A percentile compares a stretch with the other conserved stretches of the same genome.
phyloP scores from a whole-genome alignment of 2,797 vertebrate genomes.

The Malurus splendens region DNA sequence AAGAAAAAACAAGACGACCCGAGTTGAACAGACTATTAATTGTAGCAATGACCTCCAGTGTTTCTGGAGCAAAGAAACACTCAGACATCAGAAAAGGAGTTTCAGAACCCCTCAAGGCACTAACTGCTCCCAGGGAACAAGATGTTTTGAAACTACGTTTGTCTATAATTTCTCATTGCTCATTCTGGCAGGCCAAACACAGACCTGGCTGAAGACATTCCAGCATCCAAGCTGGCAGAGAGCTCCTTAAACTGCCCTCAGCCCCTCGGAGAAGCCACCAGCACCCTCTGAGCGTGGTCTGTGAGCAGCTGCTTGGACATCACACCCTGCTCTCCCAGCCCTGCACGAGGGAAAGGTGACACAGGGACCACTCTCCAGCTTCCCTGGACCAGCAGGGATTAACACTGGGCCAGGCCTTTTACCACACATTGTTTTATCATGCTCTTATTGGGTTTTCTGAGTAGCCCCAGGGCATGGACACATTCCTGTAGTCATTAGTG shows the following conservation, averaged over 20 bases:
- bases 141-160: background rate
- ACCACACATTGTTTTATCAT: background rate
- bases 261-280: background rate
- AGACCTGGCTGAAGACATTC: background rate
- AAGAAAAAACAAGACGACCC: background rate
- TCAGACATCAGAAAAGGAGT: background rate
- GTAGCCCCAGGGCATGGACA: background rate
- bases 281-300: accelerated
- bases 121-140: background rate
- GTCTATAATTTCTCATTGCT: background rate
- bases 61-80: background rate
- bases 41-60: background rate
- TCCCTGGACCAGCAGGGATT: background rate
- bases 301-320: background rate
- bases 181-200: background rate
- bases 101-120: background rate
- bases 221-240: background rate
- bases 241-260: background rate
- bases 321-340: background rate
- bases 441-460: background rate
- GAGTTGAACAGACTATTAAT: background rate
- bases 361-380: background rate
- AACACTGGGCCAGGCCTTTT: background rate
- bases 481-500: background rate
- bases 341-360: background rate